Percentiles rank a stretch among this genome's conserved stretches.
Conservation (phyloP, 2,113 vertebrate genomes). For the Callopanchax toddi region DNA sequence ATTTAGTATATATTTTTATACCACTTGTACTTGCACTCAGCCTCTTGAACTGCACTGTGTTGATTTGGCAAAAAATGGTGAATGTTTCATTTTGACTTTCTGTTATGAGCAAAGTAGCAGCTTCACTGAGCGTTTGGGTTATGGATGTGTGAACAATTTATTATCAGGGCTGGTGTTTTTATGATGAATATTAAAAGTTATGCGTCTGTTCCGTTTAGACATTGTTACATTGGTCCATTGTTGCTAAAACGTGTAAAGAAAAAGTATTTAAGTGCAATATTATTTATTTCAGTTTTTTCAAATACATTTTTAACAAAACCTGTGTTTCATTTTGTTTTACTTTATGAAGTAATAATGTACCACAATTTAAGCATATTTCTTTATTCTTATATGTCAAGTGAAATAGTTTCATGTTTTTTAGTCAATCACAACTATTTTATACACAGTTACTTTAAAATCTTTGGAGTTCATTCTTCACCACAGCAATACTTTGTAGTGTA, state of each 20-base stretch:
- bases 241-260: slow-evolving; percentile 12
- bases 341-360: too few species aligned
- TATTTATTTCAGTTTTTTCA: slow-evolving; percentile 60
- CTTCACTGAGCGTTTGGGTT: neutral
- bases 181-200: neutral
- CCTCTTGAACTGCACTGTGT: neutral
- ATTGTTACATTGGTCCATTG: slow-evolving; percentile 4
- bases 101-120: neutral
- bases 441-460: too few species aligned
- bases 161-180: slow-evolving; percentile 11
- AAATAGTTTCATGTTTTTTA: neutral
- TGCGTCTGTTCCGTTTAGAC: neutral
- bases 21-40: neutral
- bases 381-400: neutral
- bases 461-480: too few species aligned
- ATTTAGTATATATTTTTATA: neutral
- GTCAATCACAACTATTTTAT: too few species aligned
- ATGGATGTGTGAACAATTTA: neutral
- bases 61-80: neutral
- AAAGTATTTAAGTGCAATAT: slow-evolving; percentile 50
- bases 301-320: slow-evolving; percentile 37
- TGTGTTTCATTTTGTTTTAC: neutral
- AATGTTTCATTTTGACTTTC: neutral
- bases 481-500: too few species aligned
- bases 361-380: too few species aligned